Conservation (phyloP, 2,113 vertebrate species). For the Hystrix cristata region DNA sequence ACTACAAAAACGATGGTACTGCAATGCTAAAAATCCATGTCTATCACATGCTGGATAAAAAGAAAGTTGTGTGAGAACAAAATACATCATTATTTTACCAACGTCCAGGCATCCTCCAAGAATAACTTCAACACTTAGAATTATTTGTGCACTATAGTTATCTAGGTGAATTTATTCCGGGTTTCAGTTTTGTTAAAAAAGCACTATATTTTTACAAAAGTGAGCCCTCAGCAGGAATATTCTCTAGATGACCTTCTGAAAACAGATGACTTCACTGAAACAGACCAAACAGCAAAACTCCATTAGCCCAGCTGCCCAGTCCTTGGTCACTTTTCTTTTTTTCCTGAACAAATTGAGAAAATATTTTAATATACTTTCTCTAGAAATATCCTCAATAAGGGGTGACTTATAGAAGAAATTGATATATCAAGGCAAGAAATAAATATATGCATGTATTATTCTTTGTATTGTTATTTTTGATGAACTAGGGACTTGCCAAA, state of each 20-base stretch:
- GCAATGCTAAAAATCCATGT: background rate
- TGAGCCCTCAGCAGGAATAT: background rate
- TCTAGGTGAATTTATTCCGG: background rate
- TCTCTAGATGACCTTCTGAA: background rate
- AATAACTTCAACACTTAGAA: background rate
- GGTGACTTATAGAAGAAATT: background rate
- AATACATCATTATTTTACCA: background rate
- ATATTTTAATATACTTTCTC: slow-evolving; percentile 7
- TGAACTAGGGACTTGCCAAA: too few species aligned
- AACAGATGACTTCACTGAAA: background rate
- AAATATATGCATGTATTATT: too few species aligned
- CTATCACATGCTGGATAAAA: background rate
- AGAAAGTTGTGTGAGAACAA: background rate
- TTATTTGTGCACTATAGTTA: background rate
- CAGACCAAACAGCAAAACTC: background rate
- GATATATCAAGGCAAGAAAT: background rate
- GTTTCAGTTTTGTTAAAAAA: background rate
- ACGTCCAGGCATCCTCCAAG: background rate
- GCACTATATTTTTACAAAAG: background rate
- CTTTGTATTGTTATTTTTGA: background rate
- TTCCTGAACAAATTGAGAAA: background rate
- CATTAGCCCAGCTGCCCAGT: background rate
- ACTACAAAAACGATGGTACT: background rate
- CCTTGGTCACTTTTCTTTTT: background rate
- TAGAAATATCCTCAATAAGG: background rate